A percentile compares a stretch with the other conserved stretches of the same genome.
Conservation (phyloP, 2,888 invertebrate genomes). For the Rhingia campestris region DNA sequence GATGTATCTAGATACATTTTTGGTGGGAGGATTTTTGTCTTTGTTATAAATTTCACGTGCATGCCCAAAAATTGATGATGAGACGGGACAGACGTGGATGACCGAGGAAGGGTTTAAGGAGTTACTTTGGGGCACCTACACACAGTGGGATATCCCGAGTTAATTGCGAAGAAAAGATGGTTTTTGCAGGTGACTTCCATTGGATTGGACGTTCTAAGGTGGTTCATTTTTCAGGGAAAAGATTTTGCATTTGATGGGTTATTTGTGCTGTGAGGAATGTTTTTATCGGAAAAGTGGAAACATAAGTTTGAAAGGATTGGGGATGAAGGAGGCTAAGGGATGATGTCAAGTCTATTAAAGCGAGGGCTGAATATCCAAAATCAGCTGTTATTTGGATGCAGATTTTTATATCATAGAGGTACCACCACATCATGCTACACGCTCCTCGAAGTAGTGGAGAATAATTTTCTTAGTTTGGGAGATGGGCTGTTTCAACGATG, state of each 20-base stretch:
- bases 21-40: constrained; percentile 23
- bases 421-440: too few relatives aligned
- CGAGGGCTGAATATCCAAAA: too few relatives aligned
- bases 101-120: constrained; percentile 41
- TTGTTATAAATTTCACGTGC: constrained; percentile 68
- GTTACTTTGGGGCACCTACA: neutral
- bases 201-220: constrained; percentile 31
- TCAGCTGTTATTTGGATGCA: too few relatives aligned
- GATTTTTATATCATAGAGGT: too few relatives aligned
- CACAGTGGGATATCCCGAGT: constrained; percentile 30
- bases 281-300: neutral
- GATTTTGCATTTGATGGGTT: constrained; percentile 40
- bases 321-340: too few relatives aligned
- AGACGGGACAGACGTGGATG: constrained; percentile 4
- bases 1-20: constrained; percentile 30
- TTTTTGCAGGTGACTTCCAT: constrained; percentile 36
- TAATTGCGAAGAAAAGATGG: constrained; percentile 43
- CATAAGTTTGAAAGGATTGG: neutral
- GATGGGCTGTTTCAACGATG: too few relatives aligned
- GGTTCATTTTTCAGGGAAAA: neutral
- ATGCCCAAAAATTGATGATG: constrained; percentile 37
- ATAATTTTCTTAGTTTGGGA: too few relatives aligned
- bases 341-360: too few relatives aligned
- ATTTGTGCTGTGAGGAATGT: constrained; percentile 20
- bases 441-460: too few relatives aligned